phyloP scores from a whole-genome alignment of 2,113 vertebrate genomes.

The Xenopus borealis region DNA sequence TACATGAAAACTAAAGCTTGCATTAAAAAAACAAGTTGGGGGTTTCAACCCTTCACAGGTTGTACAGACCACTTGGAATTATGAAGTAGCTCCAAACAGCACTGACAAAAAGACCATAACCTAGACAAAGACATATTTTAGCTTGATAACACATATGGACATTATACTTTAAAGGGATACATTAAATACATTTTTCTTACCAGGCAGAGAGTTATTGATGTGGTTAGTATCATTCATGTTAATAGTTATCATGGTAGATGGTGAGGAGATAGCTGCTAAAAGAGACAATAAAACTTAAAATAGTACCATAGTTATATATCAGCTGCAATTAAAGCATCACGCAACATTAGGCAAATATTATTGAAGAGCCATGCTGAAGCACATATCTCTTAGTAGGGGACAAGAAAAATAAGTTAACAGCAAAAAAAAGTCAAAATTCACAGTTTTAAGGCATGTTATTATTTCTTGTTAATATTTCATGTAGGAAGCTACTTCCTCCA shows the following conservation, averaged over 20 bases:
- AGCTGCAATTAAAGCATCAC: constrained; percentile 58
- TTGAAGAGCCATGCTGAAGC: not conserved
- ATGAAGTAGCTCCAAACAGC: no score
- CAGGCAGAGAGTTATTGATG: constrained; percentile 68
- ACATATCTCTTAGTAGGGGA: not conserved
- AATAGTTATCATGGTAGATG: constrained; percentile 85
- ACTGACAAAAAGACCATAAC: no score
- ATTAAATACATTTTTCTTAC: constrained; percentile 62
- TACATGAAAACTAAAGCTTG: no score
- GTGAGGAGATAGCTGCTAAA: constrained; percentile 74
- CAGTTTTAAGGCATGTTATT: not conserved
- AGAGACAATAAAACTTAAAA: constrained; percentile 73
- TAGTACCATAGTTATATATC: constrained; percentile 66
- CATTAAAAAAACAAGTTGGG: no score
- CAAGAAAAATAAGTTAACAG: not conserved
- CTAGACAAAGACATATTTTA: no score
- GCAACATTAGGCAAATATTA: constrained; percentile 21
- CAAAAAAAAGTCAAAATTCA: not conserved
- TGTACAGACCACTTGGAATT: no score
- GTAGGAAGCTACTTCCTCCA: no score
- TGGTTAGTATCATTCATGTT: constrained; percentile 92
- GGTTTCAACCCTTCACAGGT: no score
- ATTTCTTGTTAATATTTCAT: not conserved
- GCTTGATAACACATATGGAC: no score
- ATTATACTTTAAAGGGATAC: no score